Base-by-base conservation (phyloP, 2,797 vertebrate genomes). In the Danionella dracula region DNA sequence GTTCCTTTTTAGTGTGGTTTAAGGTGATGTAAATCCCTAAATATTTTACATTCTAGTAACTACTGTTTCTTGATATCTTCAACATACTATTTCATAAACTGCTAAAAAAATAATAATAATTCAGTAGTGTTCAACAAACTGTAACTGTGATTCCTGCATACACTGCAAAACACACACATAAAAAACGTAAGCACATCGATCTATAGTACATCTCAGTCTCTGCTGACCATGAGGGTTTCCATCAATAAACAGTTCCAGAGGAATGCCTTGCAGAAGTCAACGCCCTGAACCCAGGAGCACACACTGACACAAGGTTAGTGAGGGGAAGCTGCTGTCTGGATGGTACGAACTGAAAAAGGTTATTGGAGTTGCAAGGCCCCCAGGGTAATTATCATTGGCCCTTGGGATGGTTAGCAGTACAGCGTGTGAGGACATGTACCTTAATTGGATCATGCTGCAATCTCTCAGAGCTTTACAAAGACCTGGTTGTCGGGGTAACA, bases 391-490 rank as follows among this genome's bases (percentile, higher is more conserved):
- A 81, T 70, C 62, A 66, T 53, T 73, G 66, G 69, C 68, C 71
- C 60, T 27, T 44, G 66, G 66, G 71, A 68, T 68, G 53, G 46
- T 74, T 63, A 55, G 53, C 59, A 70, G 74, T 71, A 58, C 70
- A 72, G 37, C 16, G 23, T 72, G 60, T 72, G 60, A 75, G 71
- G 56, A 78, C 61, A 74, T 66, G 68, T 62, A 70, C 76, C 67
- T 75, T 78, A 76, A 80, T 78, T 78, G 74, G 76, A 76, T 78
- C 74, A 67, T 66, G 57, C 58, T 64, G 55, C 62, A 72, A 73
- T 69, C 63, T 76, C 57, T 64, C 50, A 21, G 59, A 65, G 71
- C 65, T 64, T 59, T 38, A 53, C 68, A 45, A 44, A 58, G 40
- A 19, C 59, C 50, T 57, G 65, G 66, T 73, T 73, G 78, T 71